Percentiles rank a stretch among this genome's conserved stretches.
These are phyloP conservation scores for Aradophagus sp. DNA, from an alignment of 1,140 invertebrate species.

Conservation along the genomic window DNA sequence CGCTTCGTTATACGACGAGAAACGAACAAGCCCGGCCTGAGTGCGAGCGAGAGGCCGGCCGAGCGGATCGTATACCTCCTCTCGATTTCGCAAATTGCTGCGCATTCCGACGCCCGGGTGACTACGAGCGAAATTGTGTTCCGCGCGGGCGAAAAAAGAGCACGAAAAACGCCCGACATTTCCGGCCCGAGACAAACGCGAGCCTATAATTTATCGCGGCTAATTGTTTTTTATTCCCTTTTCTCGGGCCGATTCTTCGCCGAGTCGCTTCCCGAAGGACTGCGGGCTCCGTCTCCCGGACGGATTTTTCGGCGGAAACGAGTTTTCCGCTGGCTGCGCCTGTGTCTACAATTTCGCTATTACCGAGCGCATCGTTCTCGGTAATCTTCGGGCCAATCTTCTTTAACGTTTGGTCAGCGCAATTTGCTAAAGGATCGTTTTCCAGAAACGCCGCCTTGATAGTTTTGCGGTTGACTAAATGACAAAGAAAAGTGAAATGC, in stretches of 20 bases:
- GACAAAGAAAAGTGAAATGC: conserved; percentile 48
- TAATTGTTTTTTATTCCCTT: conserved; percentile 13
- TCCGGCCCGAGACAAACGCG: conserved; percentile 19
- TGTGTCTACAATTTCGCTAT: not conserved
- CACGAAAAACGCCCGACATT: conserved; percentile 19
- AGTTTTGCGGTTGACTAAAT: conserved; percentile 62
- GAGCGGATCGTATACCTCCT: conserved; percentile 23
- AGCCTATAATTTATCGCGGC: conserved; percentile 31
- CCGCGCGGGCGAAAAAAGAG: conserved; percentile 20
- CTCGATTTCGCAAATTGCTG: conserved; percentile 51
- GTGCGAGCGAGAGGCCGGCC: not conserved
- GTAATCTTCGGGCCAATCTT: conserved; percentile 5
- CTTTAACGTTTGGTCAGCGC: not conserved
- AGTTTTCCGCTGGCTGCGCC: conserved; percentile 10
- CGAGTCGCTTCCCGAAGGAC: too few species aligned
- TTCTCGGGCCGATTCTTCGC: not conserved
- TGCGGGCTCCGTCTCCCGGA: not conserved
- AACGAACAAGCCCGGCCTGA: too few species aligned
- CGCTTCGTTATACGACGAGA: conserved; percentile 36
- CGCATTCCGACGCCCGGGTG: conserved; percentile 32
- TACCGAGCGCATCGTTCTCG: not conserved
- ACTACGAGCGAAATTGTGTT: conserved; percentile 50
- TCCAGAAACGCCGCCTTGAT: conserved; percentile 36
- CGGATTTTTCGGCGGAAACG: not conserved
- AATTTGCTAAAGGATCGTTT: not conserved